Evolutionary conservation across 2,113 vertebrate species (phyloP), one percentile per base, ranked within the genome.

Genomic region (Tursiops truncatus): DNA sequence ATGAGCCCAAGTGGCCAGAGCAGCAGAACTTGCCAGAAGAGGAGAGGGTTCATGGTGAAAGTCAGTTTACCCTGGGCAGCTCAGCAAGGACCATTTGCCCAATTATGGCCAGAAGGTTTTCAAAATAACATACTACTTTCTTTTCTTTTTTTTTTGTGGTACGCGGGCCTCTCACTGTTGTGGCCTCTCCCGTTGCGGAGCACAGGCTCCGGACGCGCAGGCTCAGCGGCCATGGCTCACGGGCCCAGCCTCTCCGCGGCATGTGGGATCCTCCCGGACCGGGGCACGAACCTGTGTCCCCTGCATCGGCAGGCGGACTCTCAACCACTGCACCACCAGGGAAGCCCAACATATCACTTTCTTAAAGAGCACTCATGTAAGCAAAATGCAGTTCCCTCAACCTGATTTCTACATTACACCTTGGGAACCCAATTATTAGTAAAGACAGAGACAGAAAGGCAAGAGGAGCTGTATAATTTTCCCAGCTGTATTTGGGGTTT

Each of bases 181-280:
- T 2, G 44, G 2, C 44, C 44, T 47, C 10, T 47, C 2, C 44
- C 44, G 10, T 0, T 47, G 44, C 10, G 10, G 44, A 47, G 44
- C 44, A 47, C 44, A 47, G 44, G 44, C 44, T 47, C 44, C 44
- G 10, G 44, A 47, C 10, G 9, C 10, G 10, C 44, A 47, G 44
- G 44, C 44, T 47, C 44, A 47, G 44, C 10, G 10, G 44, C 44
- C 44, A 12, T 47, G 44, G 44, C 44, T 47, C 44, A 47, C 44
- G 10, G 0, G 10, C 44, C 44, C 44, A 47, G 44, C 44, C 10
- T 0, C 44, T 47, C 44, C 44, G 10, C 10, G 2, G 44, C 44
- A 47, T 2, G 10, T 2, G 10, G 44, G 2, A 47, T 47, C 44
- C 0, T 47, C 44, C 0, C 8, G 9, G 44, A 47, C 9, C 44